These are phyloP conservation scores for Poecilus cupreus DNA, from an alignment of 2,888 invertebrate genomes.

Conservation along the genomic window DNA sequence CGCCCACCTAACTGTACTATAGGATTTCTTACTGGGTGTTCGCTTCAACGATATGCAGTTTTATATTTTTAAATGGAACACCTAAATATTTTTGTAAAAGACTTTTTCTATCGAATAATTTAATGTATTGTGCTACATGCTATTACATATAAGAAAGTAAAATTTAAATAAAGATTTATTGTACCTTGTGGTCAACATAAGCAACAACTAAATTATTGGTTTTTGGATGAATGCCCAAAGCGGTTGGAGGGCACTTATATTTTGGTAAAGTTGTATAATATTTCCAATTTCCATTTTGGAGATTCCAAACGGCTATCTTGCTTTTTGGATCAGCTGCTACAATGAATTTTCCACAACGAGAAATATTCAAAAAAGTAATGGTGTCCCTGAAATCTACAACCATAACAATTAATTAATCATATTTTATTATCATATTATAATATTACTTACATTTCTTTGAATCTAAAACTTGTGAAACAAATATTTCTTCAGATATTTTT, in stretches of 20 bases:
- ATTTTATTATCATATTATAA: not conserved
- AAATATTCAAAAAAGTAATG: constrained; percentile 75
- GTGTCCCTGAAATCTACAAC: constrained; percentile 75
- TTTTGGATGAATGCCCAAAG: constrained; percentile 80
- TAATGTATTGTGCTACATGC: too few relatives aligned
- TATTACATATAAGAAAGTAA: too few relatives aligned
- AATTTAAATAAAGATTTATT: too few relatives aligned
- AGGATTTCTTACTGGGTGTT: too few relatives aligned
- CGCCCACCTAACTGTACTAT: too few relatives aligned
- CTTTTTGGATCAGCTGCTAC: constrained; percentile 81
- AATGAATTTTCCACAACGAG: constrained; percentile 78
- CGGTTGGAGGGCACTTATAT: constrained; percentile 82
- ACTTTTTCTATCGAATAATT: too few relatives aligned
- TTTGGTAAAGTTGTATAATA: constrained; percentile 80
- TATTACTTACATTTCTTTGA: constrained; percentile 67
- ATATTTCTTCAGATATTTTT: constrained; percentile 67
- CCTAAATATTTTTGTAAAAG: too few relatives aligned
- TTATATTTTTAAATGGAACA: too few relatives aligned
- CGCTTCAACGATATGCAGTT: too few relatives aligned
- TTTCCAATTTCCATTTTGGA: constrained; percentile 69
- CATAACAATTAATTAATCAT: constrained; percentile 64
- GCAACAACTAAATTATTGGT: constrained; percentile 79
- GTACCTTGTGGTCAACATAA: constrained; percentile 89
- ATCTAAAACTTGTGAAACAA: constrained; percentile 70
- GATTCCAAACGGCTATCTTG: constrained; percentile 80